Evolutionary conservation across 1,140 invertebrate species (phyloP), one percentile per base, ranked within the genome.

Genomic region (Bombus breviceps): DNA sequence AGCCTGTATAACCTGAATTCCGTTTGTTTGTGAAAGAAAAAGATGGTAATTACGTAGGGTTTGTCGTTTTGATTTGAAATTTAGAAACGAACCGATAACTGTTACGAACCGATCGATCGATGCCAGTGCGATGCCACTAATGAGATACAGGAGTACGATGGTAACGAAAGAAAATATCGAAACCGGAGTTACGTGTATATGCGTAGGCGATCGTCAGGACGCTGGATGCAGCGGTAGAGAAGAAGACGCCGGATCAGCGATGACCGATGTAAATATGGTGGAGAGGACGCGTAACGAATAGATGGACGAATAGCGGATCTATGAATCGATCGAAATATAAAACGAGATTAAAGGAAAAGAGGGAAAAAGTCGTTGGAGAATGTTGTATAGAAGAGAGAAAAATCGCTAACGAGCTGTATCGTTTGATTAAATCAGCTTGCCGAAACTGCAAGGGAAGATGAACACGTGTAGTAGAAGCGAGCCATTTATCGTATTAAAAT

Each of bases 401-500:
- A 39, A 18, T 80, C 62, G 28, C 15, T 32, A 86, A 86, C 25
- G 37, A 64, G 43, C n/a, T 34, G 18, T 68, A 22, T 28, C 6
- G 8, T 57, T 72, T 57, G 34, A 71, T 71, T 13, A 57, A 28
- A 43, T 69, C 34, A 13, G 13, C 37, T 34, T 22, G 47, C 41
- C 39, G 39, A 76, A 76, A 81, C 22, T 13, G 32, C 47, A 37
- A 66, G 77, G 53, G 68, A 47, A 41, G 41, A 43, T n/a, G 15
- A 2, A 9, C 37, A 41, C 57, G 37, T 32, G 28, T 18, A 18
- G 39, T 32, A 57, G 34, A 57, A 57, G 15, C 81, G 22, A 76
- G 62, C 81, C 74, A 68, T 83, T 74, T 68, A 68, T 69, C 74
- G 81, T 77, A 83, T 83, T 69, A 69, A 83, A 69, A 83, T 83